Percentiles rank a stretch among this genome's conserved stretches.
Evolutionary conservation across 2,888 invertebrate species (phyloP).

Genomic region (Lutraria lutraria): DNA sequence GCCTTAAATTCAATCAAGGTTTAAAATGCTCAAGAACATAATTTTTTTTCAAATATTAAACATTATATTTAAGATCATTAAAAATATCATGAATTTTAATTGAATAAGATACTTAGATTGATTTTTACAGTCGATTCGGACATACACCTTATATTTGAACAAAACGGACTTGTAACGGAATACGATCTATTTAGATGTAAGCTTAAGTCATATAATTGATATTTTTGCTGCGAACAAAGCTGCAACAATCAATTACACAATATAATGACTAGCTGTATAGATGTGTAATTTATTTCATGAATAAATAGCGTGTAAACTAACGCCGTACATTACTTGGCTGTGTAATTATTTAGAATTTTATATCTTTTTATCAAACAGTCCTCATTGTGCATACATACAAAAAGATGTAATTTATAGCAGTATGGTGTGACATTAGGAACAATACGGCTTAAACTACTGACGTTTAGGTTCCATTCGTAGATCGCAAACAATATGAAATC

Average conservation of each 20-base stretch:
- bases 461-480: neutral
- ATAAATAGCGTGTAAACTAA: neutral
- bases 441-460: neutral
- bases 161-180: neutral
- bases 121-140: neutral
- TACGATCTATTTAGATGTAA: neutral
- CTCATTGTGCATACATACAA: neutral
- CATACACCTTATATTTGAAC: neutral
- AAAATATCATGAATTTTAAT: too few relatives aligned
- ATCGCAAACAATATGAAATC: slow-evolving; percentile 7
- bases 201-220: neutral
- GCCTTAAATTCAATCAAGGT: too few relatives aligned
- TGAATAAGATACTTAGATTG: neutral
- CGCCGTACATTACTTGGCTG: neutral
- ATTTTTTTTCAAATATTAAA: too few relatives aligned
- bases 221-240: neutral
- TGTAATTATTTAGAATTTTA: slow-evolving; percentile 25
- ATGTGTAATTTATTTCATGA: neutral
- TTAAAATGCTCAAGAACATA: too few relatives aligned
- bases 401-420: neutral
- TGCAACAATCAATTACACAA: neutral
- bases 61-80: too few relatives aligned
- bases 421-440: neutral
- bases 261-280: neutral
- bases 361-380: neutral